Evolutionary conservation across 2,113 vertebrate genomes (phyloP), one percentile per base, ranked within the genome.

Genomic region (Rhabdornis inornatus): DNA sequence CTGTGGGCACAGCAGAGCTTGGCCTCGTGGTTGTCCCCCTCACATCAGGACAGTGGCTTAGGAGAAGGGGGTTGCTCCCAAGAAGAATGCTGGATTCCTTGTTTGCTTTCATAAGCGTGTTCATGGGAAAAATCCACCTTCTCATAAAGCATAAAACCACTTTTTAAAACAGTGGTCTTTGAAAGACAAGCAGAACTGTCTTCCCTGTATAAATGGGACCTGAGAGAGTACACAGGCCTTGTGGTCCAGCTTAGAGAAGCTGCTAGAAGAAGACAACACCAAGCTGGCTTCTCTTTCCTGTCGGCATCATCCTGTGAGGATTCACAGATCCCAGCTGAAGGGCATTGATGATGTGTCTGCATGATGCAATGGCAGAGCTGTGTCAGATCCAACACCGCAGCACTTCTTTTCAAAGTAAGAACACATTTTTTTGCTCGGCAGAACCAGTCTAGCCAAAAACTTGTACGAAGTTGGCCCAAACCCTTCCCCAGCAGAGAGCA

Each of bases 1-100:
- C 56, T 39, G 44, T 0, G 2, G 31, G 40, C 71, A 64, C 20
- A 40, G 11, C 0, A 0, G 33, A 5, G 3, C 16, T 80, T 2
- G 3, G 3, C 10, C 42, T 71, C 0, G 0, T 33, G 4, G 2
- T 40, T 55, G 42, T 45, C 3, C n/a, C 11, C 12, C 69, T 69
- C 47, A 22, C 0, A 1, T 24, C 19, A 83, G 59, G 28, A 31
- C 25, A 63, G 30, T 0, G 22, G n/a, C 60, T 82, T 33, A n/a
- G 17, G 13, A n/a, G 30, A 52, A 76, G 10, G 63, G 44, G 37
- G 14, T 17, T 82, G 33, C 9, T 72, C 53, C 55, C 30, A 71
- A 28, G 6, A 35, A 52, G 4, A 82, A 56, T 25, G 25, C 1
- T 19, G 30, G 23, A 27, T 66, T 55, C 15, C 79, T 55, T 76